Base-by-base conservation (phyloP, 2,797 vertebrate species). In the Pseudochirops cupreus region DNA sequence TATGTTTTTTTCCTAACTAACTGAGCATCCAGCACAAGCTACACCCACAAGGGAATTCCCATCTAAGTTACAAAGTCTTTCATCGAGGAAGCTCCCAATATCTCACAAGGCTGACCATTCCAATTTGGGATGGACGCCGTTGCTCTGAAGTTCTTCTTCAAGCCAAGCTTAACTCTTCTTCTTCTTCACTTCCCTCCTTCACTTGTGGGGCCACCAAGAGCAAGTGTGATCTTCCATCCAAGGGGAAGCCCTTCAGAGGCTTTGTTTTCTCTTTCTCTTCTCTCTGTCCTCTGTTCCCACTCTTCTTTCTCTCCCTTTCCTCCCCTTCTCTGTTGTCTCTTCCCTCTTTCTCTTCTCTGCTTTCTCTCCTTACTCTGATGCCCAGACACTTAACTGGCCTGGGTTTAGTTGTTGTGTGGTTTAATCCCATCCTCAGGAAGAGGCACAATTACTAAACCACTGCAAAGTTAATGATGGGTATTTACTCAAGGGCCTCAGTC, bases 381-480 rank as follows among this genome's bases (percentile, higher is more conserved):
- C 95, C 94, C 97, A 98, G 98, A 97, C 97, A 98, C 97, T 98
- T 97, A 96, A 98, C 98, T 98, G 97, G 92, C 87, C 98, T 96
- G 97, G 96, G 97, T 98, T 98, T 98, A 97, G 95, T 89, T 98
- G 94, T 97, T 98, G 97, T 98, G 97, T 98, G 97, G 97, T 98
- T 98, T 98, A 98, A 98, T 98, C 98, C 98, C 96, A 97, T 98
- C 96, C 98, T 94, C 96, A 96, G 98, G 98, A 98, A 98, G 97
- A 98, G 95, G 97, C 97, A 95, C 98, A 98, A 98, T 98, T 98
- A 98, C 98, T 98, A 98, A 98, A 98, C 98, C 98, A 97, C 98
- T 98, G 98, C 97, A 98, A 98, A 98, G 97, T 98, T 98, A 98
- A 98, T 98, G 96, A 98, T 96, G 98, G 97, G 95, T 98, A 96